Evolutionary conservation across 2,888 invertebrate genomes (phyloP), one percentile per base, ranked within the genome.

Genomic region (Exocentrus adspersus): DNA sequence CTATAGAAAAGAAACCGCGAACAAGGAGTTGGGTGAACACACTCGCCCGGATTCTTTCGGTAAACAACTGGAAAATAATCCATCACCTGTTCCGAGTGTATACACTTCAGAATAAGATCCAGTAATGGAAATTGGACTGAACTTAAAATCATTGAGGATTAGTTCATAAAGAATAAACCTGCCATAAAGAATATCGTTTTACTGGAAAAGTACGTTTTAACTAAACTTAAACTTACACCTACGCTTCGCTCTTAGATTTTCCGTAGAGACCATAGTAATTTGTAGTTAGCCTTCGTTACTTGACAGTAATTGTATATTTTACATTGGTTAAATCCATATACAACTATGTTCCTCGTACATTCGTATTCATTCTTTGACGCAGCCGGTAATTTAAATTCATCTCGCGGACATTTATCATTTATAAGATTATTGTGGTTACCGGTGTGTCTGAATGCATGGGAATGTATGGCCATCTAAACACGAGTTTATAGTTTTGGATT

Each of bases 71-170:
- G 17, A 30, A 12, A 37, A 6, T 30, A 30, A 51, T 51, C 51
- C 30, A 51, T 51, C 51, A 51, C 37, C 28, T 12, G 28, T 10
- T 50, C n/a, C 2, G 30, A 50, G 50, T 50, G 16, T 30, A 9
- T 14, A 16, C 10, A 10, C 43, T 43, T 37, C 37, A n/a, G 12
- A 37, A 37, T 12, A 2, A 12, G 37, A 37, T 37, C 14, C 14
- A 5, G 14, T n/a, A 12, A 12, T 12, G 3, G 14, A n/a, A 4
- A 37, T 5, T 37, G 12, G n/a, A 12, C 12, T 37, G 12, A 12
- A 14, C 10, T 37, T 9, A 12, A 37, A 2, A 37, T 5, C 24
- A 7, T 7, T 5, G 24, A 24, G 7, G 7, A 5, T 24, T 5
- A 24, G 3, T 24, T 24, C 7, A 7, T 24, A 7, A 24, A 24